Evolutionary conservation across 2,888 invertebrate species (phyloP), one percentile per base, ranked within the genome.

Genomic region (Matsumyia berberina): DNA sequence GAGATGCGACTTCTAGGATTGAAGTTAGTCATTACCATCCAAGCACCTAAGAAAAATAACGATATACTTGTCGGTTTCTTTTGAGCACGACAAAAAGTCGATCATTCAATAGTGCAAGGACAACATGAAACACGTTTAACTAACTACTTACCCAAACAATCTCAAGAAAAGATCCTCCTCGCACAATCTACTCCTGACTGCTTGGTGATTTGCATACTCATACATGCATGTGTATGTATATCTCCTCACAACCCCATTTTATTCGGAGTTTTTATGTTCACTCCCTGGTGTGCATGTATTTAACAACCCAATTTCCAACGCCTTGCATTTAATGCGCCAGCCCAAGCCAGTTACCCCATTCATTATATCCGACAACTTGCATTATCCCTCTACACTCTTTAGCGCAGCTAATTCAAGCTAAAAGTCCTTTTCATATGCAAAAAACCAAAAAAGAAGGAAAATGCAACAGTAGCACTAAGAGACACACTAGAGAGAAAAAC

Each of bases 261-360:
- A 51, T 77, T 51, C 66, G 24, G 2, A 4, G 24, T 24, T 76
- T 67, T 57, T 31, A 42, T 77, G 55, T 55, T 42, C 19, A 39
- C 58, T 44, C 31, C 31, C 19, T 11, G 12, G 53, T 73, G 39
- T 58, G 73, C 57, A 53, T 77, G 77, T 31, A 76, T 70, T 80
- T 80, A 70, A 80, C 80, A 70, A 80, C 74, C 85, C 74, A 85
- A 80, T 85, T 85, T 85, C 74, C 55, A 76, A 57, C 69, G 74
- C 85, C 80, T 85, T 76, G 70, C 57, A 73, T 85, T 79, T 79
- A 85, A 79, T 85, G 73, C 55, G 67, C 69, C 74, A 24, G 24
- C 24, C 24, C 24, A 85, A 80, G 80, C 51, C 64, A 70, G 69
- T 76, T 74, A 70, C 74, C 82, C 79, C 79, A 85, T 85, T 85